Percentiles rank a stretch among this genome's conserved stretches.
Evolutionary conservation across 2,797 vertebrate genomes (phyloP).

Genomic region (Pseudomugil tenellus): DNA sequence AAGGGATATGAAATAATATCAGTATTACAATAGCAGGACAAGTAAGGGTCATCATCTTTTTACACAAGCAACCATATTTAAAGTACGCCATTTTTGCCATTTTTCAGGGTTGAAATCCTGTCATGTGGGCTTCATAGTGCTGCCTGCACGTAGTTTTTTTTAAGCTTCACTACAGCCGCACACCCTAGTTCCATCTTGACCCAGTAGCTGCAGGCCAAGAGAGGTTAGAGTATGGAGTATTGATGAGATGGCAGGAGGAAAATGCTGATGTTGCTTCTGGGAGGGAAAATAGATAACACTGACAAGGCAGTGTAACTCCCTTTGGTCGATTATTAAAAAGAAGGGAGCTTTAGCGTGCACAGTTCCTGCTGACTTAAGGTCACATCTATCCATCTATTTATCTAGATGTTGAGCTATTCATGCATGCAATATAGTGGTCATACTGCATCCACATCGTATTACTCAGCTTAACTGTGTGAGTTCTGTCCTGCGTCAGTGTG

Average conservation of each 20-base stretch:
- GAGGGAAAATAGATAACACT: slow-evolving; percentile 68
- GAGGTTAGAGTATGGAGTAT: slow-evolving; percentile 58
- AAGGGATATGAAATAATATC: not conserved
- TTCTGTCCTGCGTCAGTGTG: slow-evolving; percentile 60
- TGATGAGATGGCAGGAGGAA: slow-evolving; percentile 68
- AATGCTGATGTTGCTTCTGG: slow-evolving; percentile 70
- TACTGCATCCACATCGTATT: slow-evolving; percentile 21
- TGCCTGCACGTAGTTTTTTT: not conserved
- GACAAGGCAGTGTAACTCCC: slow-evolving; percentile 63
- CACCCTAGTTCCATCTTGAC: slow-evolving; percentile 12
- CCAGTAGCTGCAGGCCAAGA: slow-evolving; percentile 41
- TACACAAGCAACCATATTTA: slow-evolving; percentile 11
- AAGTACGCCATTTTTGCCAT: not conserved
- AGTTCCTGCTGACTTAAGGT: slow-evolving; percentile 50
- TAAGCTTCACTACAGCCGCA: not conserved
- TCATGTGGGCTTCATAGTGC: not conserved
- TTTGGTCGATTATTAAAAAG: slow-evolving; percentile 74
- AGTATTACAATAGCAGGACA: slow-evolving; percentile 12
- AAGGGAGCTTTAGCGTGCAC: slow-evolving; percentile 34
- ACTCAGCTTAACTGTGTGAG: slow-evolving; percentile 26
- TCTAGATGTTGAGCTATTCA: slow-evolving; percentile 4
- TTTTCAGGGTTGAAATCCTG: not conserved
- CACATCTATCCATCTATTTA: slow-evolving; percentile 8
- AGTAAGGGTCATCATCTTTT: slow-evolving; percentile 15
- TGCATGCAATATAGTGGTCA: slow-evolving; percentile 8